Evolutionary conservation across 2,888 invertebrate genomes (phyloP), one percentile per base, ranked within the genome.

Genomic region (Chironomus riparius): DNA sequence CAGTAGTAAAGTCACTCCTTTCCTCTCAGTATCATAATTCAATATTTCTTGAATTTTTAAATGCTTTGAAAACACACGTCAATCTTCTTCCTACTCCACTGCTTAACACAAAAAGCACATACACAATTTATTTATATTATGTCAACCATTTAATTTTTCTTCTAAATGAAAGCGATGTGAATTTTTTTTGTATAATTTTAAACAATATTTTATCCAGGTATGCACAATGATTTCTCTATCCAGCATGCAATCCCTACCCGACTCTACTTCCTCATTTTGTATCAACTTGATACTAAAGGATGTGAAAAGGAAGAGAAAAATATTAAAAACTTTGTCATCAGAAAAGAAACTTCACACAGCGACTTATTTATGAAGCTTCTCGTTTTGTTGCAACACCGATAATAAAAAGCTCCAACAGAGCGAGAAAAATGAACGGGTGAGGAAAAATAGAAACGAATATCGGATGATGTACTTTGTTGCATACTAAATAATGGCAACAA

Each of bases 241-340:
- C 15, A 50, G 3, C n/a, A 2, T n/a, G 50, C 15, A 56, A 18
- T 56, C 18, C n/a, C 38, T 10, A 28, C 38, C 10, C 38, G 10
- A 2, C 38, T 38, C 38, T 38, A 7, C 38, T 10, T 38, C 38
- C 28, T 28, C 28, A 28, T 28, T 28, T 28, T 5, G 10, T 2
- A 38, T 56, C 56, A 56, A 56, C 56, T 56, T 15, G 56, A 15
- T 56, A 38, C 38, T 38, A 38, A 38, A 38, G 38, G 38, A 38
- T 10, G 38, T 38, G 10, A 38, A 38, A 56, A 56, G 65, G 24
- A 21, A 65, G 21, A 21, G 22, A 65, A 65, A 65, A 24, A 65
- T 65, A 65, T 65, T 65, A 65, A 65, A 65, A 65, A 65, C 65
- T 65, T 65, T 65, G 65, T 65, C 65, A 65, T 65, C 65, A 65